Evolutionary conservation across 1,140 invertebrate genomes (phyloP).

Genomic region (Littorina saxatilis): DNA sequence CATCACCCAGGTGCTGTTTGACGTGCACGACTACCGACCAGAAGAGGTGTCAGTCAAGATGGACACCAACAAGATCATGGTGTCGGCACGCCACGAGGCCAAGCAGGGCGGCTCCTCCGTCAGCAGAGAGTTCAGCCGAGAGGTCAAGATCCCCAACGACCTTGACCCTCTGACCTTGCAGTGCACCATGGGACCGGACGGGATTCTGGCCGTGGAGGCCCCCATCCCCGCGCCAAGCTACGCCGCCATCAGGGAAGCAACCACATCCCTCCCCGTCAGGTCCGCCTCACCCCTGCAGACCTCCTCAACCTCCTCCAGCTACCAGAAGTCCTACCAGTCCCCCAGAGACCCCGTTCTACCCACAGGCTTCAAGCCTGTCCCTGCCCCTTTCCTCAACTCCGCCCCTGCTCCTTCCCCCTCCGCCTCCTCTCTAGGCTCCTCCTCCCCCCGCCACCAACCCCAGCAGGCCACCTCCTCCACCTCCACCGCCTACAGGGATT

Average conservation of each 20-base stretch:
- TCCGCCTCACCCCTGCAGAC: slow-evolving; percentile 42
- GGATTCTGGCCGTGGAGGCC: slow-evolving; percentile 69
- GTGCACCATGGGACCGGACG: slow-evolving; percentile 71
- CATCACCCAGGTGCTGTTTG: slow-evolving; percentile 51
- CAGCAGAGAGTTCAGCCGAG: slow-evolving; percentile 68
- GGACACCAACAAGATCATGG: slow-evolving; percentile 66
- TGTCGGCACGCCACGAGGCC: slow-evolving; percentile 65
- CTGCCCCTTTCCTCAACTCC: slow-evolving; percentile 31
- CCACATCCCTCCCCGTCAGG: slow-evolving; percentile 33
- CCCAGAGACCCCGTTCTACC: neutral
- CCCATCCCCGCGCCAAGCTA: slow-evolving; percentile 64
- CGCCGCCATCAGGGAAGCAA: slow-evolving; percentile 53
- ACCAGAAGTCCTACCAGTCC: neutral
- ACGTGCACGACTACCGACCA: slow-evolving; percentile 68
- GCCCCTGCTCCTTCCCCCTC: neutral
- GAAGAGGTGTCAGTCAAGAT: slow-evolving; percentile 72
- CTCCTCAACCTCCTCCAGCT: neutral
- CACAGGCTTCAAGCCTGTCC: slow-evolving; percentile 29
- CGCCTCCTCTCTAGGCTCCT: neutral
- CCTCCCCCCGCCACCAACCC: slow-evolving; percentile 31
- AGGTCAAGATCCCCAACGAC: slow-evolving; percentile 70
- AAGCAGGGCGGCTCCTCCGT: slow-evolving; percentile 63
- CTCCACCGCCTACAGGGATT: slow-evolving; percentile 2
- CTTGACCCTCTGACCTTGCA: slow-evolving; percentile 69
- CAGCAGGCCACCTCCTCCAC: neutral